Evolutionary conservation across 2,888 invertebrate genomes (phyloP).

Genomic region (Byasa hedistus): DNA sequence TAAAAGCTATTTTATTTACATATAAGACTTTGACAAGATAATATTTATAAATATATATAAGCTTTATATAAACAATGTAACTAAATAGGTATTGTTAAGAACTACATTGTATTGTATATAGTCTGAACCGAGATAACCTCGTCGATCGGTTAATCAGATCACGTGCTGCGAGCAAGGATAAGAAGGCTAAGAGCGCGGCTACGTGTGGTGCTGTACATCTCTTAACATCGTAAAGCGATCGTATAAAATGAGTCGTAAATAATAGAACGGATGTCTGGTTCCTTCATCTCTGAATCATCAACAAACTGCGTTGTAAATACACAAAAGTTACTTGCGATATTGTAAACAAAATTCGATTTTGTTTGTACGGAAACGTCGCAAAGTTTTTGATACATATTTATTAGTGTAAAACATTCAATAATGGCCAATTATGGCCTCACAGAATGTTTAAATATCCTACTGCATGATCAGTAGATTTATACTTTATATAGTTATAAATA

Average conservation of each 20-base stretch:
- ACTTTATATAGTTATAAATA: no score
- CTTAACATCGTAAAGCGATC: conserved; percentile 5
- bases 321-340: background rate
- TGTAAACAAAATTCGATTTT: no score
- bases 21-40: no score
- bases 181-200: background rate
- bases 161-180: background rate
- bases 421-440: no score
- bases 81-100: no score
- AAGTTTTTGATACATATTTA: no score
- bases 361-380: no score
- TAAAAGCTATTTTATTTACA: no score
- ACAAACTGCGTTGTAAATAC: background rate
- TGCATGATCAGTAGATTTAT: no score
- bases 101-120: background rate
- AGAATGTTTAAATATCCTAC: no score
- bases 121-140: background rate
- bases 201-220: background rate
- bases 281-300: background rate
- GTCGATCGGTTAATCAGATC: background rate
- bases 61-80: background rate
- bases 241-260: conserved; percentile 11
- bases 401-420: no score
- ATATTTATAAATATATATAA: no score
- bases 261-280: background rate